These are phyloP conservation scores for Hypotaenidia philippensis DNA, from an alignment of 2,797 vertebrate species.

Conservation along the genomic window DNA sequence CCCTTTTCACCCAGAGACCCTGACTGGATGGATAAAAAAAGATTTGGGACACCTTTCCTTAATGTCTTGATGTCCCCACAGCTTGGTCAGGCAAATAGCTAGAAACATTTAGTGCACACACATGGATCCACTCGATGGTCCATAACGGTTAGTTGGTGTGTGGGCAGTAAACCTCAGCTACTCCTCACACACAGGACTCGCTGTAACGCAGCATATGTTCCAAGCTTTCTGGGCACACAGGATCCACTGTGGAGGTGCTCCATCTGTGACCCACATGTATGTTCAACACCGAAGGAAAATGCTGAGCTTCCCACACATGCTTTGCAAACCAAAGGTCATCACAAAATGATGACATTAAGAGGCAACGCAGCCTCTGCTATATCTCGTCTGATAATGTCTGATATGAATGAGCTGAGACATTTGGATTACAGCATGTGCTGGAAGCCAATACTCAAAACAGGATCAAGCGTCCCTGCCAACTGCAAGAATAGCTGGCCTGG, in stretches of 20 bases:
- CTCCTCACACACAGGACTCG: not conserved
- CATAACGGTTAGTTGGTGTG: fast-evolving
- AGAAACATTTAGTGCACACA: not conserved
- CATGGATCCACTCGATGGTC: no score
- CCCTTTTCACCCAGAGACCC: not conserved
- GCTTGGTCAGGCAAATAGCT: not conserved
- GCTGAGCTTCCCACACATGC: not conserved
- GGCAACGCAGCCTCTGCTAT: not conserved
- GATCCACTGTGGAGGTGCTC: not conserved
- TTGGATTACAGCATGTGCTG: not conserved
- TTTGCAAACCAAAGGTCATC: not conserved
- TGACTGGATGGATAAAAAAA: not conserved
- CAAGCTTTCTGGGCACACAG: not conserved
- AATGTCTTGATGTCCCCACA: not conserved
- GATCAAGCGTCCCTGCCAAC: not conserved
- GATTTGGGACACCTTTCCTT: not conserved
- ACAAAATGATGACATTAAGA: fast-evolving
- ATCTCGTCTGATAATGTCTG: not conserved
- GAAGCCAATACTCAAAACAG: not conserved
- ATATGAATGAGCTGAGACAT: not conserved
- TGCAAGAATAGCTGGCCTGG: not conserved
- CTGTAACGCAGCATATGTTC: not conserved
- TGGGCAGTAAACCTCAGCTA: not conserved
- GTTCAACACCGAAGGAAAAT: not conserved
- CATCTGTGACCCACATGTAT: not conserved